Base-by-base conservation (phyloP, 2,113 vertebrate species). In the Numida meleagris region DNA sequence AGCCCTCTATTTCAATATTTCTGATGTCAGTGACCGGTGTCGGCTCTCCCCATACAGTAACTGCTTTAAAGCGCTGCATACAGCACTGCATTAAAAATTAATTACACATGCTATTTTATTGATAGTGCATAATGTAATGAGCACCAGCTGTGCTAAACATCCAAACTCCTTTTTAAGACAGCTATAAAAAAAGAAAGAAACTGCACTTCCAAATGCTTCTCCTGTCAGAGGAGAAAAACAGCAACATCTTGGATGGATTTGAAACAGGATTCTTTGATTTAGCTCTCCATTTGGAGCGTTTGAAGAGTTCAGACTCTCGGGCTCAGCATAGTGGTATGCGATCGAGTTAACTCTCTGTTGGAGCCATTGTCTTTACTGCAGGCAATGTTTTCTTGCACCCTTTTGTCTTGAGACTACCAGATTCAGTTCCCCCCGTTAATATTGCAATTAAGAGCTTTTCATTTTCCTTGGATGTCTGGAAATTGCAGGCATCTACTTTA, bases 81-180 rank as follows among this genome's bases (percentile, higher is more conserved):
- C 95, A 97, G 97, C 95, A 97, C 97, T 97, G 98, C 98, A 98
- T 98, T 98, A 98, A 98, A 98, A 98, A 99, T 99, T 99, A 99
- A 99, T 98, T 98, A 98, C 98, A 99, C 98, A 98, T 99, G 98
- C 98, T 98, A 98, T 98, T 98, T 99, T 98, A 98, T 98, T 98
- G 98, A 98, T 98, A 98, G 98, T 97, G 98, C 98, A 98, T 98
- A 98, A 98, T 98, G 98, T 98, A 98, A 99, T 98, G 98, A 98
- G 98, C 97, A 98, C 98, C 98, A 99, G 98, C 98, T 99, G 98
- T 98, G 97, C 98, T 98, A 98, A 98, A 98, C 98, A 98, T 98
- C 98, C 98, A 98, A 98, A 98, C 98, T 98, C 98, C 98, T 98
- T 98, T 98, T 98, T 98, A 98, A 99, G 98, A 98, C 98, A 97